Base-by-base conservation (phyloP, 2,113 vertebrate species). In the Proterorhinus semilunaris region DNA sequence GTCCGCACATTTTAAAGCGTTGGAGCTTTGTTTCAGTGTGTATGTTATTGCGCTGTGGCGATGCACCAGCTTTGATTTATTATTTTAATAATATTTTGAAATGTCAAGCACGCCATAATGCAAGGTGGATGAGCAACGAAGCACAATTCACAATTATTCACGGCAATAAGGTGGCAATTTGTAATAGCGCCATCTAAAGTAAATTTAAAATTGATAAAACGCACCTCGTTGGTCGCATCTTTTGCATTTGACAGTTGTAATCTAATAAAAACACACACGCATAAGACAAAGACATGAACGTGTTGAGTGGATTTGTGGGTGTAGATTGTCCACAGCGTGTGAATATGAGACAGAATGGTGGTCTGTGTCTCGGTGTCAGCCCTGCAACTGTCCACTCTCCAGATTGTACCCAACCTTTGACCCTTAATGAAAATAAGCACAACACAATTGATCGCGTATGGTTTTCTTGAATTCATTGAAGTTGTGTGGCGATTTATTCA, bases 21-120 rank as follows among this genome's bases (percentile, higher is more conserved):
- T 27, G 8, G 10, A 68, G 66, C 73, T 16, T 50, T 2, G 52
- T 66, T 71, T 48, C 44, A 71, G 80, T 76, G 44, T 75, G 65
- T 80, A 69, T 78, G 50, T 67, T 72, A 66, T 76, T 76, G 57
- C 17, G 6, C 51, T 66, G n/a, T 45, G 68, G 67, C 57, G 65
- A 78, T 65, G 48, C 54, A 2, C 52, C 61, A 66, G 16, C 47
- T 65, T 70, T 86, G 78, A 88, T 88, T 84, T 79, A 86, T 86
- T 75, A 69, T 83, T 80, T 87, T 79, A 82, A 86, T 81, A 83
- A 77, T 88, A 57, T 80, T 58, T 86, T 68, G 76, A 90, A 86
- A 87, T 88, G 84, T 83, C 81, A 90, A 68, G 79, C 76, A 57
- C 69, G 78, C 68, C 72, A 72, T 72, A 62, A 87, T 69, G 69